Evolutionary conservation across 2,797 vertebrate species (phyloP).

Genomic region (Myotis myotis): DNA sequence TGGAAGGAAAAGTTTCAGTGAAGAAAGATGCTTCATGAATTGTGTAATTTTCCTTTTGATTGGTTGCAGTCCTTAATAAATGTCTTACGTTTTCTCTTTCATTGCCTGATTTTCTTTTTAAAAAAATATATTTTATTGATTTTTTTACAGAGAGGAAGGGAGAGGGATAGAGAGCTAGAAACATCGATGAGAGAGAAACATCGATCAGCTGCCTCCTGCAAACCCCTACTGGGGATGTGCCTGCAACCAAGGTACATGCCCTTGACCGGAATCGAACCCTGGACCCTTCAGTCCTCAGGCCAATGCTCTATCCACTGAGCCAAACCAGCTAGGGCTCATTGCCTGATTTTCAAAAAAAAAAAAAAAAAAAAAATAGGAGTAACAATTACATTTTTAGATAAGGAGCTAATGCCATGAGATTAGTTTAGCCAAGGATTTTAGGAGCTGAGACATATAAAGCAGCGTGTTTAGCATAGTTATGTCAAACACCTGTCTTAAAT

Average conservation of each 20-base stretch:
- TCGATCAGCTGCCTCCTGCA: too few species aligned
- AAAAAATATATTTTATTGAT: too few species aligned
- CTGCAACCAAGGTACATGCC: too few species aligned
- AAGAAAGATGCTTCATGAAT: background rate
- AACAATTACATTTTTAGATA: background rate
- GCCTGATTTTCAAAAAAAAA: too few species aligned
- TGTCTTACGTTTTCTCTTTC: background rate
- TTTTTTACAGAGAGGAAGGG: too few species aligned
- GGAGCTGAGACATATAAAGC: background rate
- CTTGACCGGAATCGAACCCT: too few species aligned
- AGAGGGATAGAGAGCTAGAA: too few species aligned
- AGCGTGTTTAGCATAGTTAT: background rate
- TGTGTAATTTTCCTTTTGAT: background rate
- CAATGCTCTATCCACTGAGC: too few species aligned
- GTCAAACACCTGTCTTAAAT: background rate
- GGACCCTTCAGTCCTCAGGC: too few species aligned
- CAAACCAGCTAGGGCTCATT: too few species aligned
- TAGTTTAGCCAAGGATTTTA: background rate
- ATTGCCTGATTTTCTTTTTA: background rate
- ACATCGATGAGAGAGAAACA: too few species aligned
- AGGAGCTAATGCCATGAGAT: background rate
- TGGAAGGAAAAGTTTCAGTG: background rate
- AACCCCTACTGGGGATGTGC: too few species aligned
- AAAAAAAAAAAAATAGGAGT: background rate
- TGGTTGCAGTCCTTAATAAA: constrained; percentile 53